Percentiles rank a stretch among this genome's conserved stretches.
Conservation (phyloP, 2,113 vertebrate genomes). For the Anolis carolinensis region DNA sequence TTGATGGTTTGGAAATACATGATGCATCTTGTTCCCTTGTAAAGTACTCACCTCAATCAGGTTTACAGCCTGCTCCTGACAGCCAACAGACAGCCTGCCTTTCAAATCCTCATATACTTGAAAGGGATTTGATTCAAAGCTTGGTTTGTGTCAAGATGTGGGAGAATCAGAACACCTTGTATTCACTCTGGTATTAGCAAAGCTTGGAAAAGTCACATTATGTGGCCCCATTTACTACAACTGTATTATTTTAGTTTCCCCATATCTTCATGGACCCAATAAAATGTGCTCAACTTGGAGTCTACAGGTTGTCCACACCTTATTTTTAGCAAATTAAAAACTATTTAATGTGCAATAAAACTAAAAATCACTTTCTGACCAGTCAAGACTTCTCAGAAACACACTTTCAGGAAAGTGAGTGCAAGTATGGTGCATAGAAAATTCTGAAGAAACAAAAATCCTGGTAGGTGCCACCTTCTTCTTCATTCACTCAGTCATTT, state of each 20-base stretch:
- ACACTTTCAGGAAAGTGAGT: neutral
- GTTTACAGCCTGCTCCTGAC: conserved; percentile 10
- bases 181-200: neutral
- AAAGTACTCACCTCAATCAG: conserved; percentile 48
- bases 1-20: conserved; percentile 37
- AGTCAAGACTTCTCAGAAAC: neutral
- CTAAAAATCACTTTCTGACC: neutral
- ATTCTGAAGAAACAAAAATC: neutral
- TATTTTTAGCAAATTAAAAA: neutral
- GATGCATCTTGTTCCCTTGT: conserved; percentile 12
- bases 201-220: too few species aligned
- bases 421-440: neutral
- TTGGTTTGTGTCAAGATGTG: neutral
- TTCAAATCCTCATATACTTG: neutral
- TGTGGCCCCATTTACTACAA: too few species aligned
- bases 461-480: neutral
- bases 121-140: neutral
- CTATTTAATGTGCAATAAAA: neutral
- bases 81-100: conserved; percentile 33
- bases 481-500: too few species aligned
- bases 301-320: neutral
- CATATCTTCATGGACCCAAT: too few species aligned
- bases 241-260: too few species aligned
- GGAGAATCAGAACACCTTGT: neutral
- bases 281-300: too few species aligned